Evolutionary conservation across 2,888 invertebrate genomes (phyloP).

Genomic region (Oscheius sp.): DNA sequence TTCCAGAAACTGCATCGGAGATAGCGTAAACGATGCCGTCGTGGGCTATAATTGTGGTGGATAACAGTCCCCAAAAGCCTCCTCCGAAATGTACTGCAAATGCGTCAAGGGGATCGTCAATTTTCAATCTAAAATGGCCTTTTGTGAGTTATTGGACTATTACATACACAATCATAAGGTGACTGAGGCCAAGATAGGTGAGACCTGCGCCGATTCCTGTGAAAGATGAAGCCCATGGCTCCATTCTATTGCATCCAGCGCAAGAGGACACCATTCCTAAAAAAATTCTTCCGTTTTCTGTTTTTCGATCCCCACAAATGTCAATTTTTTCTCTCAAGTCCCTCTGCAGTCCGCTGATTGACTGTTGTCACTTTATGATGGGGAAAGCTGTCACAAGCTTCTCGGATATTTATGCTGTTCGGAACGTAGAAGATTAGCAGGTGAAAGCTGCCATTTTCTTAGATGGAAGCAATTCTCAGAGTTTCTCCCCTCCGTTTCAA

Average conservation of each 20-base stretch:
- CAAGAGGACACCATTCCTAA: conserved; percentile 72
- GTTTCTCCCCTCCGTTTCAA: neutral
- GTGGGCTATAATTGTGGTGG: conserved; percentile 46
- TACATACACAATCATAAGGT: conserved; percentile 59
- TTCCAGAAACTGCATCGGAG: conserved; percentile 46
- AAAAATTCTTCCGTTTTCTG: too few relatives aligned
- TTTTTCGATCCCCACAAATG: neutral
- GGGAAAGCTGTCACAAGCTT: too few relatives aligned
- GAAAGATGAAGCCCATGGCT: conserved; percentile 72
- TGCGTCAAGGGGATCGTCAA: conserved; percentile 75
- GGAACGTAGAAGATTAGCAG: too few relatives aligned
- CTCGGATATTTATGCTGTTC: too few relatives aligned
- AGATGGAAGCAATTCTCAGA: neutral
- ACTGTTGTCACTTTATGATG: too few relatives aligned
- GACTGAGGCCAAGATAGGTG: conserved; percentile 70
- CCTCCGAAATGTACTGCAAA: conserved; percentile 75
- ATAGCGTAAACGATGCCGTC: conserved; percentile 60
- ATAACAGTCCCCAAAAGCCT: conserved; percentile 73
- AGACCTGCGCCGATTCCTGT: conserved; percentile 72
- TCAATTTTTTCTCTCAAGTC: neutral
- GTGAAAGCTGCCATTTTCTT: too few relatives aligned
- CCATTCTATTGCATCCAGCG: conserved; percentile 73
- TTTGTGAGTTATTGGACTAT: neutral
- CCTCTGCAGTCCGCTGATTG: neutral
- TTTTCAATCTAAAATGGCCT: conserved; percentile 41